A percentile compares a stretch with the other conserved stretches of the same genome.
Conservation (phyloP, 2,888 invertebrate species). For the Gerris lacustris region DNA sequence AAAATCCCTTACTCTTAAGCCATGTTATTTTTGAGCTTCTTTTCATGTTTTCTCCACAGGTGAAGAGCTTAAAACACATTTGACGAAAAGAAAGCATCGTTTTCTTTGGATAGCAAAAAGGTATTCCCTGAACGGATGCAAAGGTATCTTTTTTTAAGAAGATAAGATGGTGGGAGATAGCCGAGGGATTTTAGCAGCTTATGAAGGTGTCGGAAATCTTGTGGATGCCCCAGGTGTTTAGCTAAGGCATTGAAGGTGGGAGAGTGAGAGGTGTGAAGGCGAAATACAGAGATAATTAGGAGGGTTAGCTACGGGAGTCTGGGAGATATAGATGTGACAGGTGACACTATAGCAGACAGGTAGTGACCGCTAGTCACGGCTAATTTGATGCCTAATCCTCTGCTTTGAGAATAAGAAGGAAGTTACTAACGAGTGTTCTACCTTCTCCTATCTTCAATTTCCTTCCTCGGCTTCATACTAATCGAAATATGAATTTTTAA, state of each 20-base stretch:
- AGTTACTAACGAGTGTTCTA: too few species aligned
- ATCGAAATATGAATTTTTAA: too few species aligned
- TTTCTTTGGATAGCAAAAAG: not conserved
- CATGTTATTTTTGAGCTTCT: not conserved
- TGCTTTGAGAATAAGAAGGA: too few species aligned
- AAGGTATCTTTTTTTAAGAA: not conserved
- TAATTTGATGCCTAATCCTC: constrained; percentile 2
- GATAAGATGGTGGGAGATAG: not conserved
- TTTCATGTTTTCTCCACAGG: not conserved
- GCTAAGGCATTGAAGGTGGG: too few species aligned
- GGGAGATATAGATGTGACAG: not conserved
- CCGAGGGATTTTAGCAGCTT: constrained; percentile 1
- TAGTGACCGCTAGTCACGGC: constrained; percentile 1
- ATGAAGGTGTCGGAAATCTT: not conserved
- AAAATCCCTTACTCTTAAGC: not conserved
- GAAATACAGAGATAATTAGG: too few species aligned
- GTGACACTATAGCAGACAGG: not conserved
- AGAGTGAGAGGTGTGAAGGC: too few species aligned
- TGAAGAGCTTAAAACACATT: not conserved
- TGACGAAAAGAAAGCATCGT: not conserved
- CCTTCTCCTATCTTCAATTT: too few species aligned
- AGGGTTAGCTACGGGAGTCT: too few species aligned
- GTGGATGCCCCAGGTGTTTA: not conserved
- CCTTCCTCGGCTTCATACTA: too few species aligned
- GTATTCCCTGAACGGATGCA: not conserved